Evolutionary conservation across 2,113 vertebrate genomes (phyloP).

Genomic region (Megaceryle maxima): DNA sequence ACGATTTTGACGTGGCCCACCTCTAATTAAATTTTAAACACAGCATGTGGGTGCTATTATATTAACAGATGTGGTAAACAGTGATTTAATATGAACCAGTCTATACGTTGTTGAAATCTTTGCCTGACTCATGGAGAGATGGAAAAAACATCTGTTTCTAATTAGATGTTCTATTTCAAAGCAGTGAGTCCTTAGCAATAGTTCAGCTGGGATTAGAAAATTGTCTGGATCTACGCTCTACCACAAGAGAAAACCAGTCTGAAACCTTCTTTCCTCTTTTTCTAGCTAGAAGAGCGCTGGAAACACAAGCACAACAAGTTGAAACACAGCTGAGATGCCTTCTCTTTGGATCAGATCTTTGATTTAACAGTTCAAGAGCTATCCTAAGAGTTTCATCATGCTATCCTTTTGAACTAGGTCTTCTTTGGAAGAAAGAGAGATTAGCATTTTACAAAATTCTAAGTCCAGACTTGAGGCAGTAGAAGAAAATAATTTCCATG

Average conservation of each 20-base stretch:
- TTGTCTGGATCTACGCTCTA: neutral
- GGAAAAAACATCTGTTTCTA: neutral
- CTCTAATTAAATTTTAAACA: slow-evolving; percentile 66
- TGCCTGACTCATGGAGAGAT: slow-evolving; percentile 47
- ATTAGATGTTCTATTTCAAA: slow-evolving; percentile 30
- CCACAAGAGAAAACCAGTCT: neutral
- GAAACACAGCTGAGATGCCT: neutral
- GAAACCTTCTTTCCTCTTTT: neutral
- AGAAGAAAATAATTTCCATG: neutral
- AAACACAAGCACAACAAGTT: neutral
- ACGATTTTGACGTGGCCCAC: slow-evolving; percentile 1
- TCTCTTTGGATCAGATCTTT: neutral
- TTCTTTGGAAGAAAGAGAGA: neutral
- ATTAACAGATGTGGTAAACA: slow-evolving; percentile 58
- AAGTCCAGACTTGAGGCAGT: neutral
- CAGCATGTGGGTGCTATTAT: slow-evolving; percentile 38
- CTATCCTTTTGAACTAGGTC: neutral
- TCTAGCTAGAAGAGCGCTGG: neutral
- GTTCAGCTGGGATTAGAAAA: neutral
- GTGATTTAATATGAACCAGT: slow-evolving; percentile 53
- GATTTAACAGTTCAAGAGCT: neutral
- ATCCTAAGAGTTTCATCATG: neutral
- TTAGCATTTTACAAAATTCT: neutral
- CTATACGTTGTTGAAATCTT: slow-evolving; percentile 45
- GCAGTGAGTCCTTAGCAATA: neutral